Evolutionary conservation across 2,888 invertebrate species (phyloP).

Genomic region (Piscicola geometra): DNA sequence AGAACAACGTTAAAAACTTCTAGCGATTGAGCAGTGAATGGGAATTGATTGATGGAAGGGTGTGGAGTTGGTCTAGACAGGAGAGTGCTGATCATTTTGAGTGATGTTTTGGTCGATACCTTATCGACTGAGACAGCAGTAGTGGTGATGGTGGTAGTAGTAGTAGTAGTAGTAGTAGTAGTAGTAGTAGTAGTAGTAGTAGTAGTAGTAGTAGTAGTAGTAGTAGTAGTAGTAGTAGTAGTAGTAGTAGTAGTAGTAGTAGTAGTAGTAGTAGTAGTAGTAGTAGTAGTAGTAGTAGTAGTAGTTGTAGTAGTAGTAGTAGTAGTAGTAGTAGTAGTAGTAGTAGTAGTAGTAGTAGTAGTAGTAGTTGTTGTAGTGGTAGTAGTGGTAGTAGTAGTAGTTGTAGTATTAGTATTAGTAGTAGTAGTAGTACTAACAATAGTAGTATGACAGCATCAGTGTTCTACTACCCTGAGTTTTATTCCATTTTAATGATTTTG

Average conservation of each 20-base stretch:
- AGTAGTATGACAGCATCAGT: too few relatives aligned
- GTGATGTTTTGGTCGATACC: too few relatives aligned
- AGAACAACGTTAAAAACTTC: too few relatives aligned
- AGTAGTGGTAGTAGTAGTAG: too few relatives aligned
- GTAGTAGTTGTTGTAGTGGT: constrained; percentile 26
- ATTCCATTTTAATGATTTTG: too few relatives aligned
- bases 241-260: constrained; percentile 30
- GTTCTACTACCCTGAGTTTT: too few relatives aligned
- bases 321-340: constrained; percentile 30
- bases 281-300: constrained; percentile 29
- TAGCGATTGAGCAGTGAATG: too few relatives aligned
- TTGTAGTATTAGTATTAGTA: too few relatives aligned
- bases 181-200: constrained; percentile 27
- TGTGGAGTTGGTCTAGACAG: too few relatives aligned
- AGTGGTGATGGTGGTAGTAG: constrained; percentile 7
- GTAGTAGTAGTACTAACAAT: constrained; percentile 14
- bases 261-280: constrained; percentile 30
- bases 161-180: constrained; percentile 24
- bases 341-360: constrained; percentile 30
- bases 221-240: constrained; percentile 30
- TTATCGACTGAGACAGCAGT: not conserved
- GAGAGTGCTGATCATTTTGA: too few relatives aligned
- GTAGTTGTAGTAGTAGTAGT: constrained; percentile 24
- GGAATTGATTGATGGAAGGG: too few relatives aligned
- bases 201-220: constrained; percentile 30